Base-by-base conservation (phyloP, 2,888 invertebrate genomes). In the Athalia cordata region DNA sequence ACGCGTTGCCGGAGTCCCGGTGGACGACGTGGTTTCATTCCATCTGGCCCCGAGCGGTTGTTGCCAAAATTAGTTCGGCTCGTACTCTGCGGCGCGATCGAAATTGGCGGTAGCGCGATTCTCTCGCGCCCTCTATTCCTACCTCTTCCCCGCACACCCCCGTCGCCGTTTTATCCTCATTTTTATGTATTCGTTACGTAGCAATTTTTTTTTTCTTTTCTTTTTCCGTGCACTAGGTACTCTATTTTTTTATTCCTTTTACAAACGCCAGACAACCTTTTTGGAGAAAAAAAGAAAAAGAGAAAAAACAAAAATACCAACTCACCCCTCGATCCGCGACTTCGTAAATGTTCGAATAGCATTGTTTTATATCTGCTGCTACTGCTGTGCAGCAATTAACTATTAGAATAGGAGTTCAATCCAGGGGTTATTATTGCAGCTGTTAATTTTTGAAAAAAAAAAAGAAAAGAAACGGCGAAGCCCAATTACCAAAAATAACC, bases 51-150 rank as follows among this genome's bases (percentile, higher is more conserved):
- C 65, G 81, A 85, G 87, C 87, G 88, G 88, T 89, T 89, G 89
- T 89, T 89, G 88, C 86, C 82, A 85, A 87, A 89, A 89, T 89
- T 89, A 89, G 89, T 89, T 89, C 86, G 85, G 87, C 85, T 86
- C 85, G 87, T 87, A 84, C 83, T 62, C 85, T n/a, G 6, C 15
- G 11, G 11, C 6, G 81, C 86, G 85, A 89, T 88, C 89, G 89
- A 88, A 89, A 89, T 89, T 89, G 87, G 82, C 84, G 84, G 85
- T 85, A 86, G 87, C 87, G 86, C 83, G 83, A 74, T 72, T 77
- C 62, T 59, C 77, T 68, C 62, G 45, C 61, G 49, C 68, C 62
- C 11, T 55, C 29, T 61, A 75, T 5, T 15, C 66, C 9, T 52
- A 62, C 13, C 75, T 59, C 67, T 50, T 57, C 70, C 61, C 13